phyloP scores from a whole-genome alignment of 2,888 invertebrate species.

The Zhengitettix transpicula region DNA sequence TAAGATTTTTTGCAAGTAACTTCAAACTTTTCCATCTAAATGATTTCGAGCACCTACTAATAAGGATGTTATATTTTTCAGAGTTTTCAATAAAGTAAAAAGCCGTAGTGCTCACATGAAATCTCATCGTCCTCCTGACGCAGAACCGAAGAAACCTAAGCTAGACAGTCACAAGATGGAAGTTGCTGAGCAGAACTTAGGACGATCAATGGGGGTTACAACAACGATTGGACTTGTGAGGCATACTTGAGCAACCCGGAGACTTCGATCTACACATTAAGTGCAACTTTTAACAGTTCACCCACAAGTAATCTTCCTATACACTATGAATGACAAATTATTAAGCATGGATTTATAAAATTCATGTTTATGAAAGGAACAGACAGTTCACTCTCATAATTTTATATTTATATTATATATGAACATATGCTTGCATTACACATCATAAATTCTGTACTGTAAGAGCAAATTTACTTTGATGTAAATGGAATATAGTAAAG shows the following conservation, averaged over 20 bases:
- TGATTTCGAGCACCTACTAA: no score
- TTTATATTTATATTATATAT: no score
- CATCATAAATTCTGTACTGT: no score
- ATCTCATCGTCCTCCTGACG: constrained; percentile 84
- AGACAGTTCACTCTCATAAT: no score
- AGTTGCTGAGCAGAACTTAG: constrained; percentile 10
- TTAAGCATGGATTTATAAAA: no score
- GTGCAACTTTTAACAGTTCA: background rate
- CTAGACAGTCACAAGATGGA: constrained; percentile 19
- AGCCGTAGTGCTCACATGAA: constrained; percentile 99
- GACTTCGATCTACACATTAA: no score
- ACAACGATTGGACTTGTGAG: background rate
- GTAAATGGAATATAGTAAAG: background rate
- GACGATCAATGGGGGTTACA: constrained; percentile 10
- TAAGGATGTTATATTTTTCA: constrained; percentile 33
- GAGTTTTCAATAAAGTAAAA: constrained; percentile 94
- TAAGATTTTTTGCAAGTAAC: no score
- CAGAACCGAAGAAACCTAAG: constrained; percentile 54
- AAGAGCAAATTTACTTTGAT: no score
- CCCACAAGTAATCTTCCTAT: background rate
- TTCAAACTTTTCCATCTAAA: no score
- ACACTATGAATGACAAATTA: no score
- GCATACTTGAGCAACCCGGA: background rate
- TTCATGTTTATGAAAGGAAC: no score
- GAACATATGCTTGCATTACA: no score